A percentile compares a stretch with the other conserved stretches of the same genome.
Evolutionary conservation across 2,113 vertebrate genomes (phyloP).

Genomic region (Sinocyclocheilus anshuiensis): DNA sequence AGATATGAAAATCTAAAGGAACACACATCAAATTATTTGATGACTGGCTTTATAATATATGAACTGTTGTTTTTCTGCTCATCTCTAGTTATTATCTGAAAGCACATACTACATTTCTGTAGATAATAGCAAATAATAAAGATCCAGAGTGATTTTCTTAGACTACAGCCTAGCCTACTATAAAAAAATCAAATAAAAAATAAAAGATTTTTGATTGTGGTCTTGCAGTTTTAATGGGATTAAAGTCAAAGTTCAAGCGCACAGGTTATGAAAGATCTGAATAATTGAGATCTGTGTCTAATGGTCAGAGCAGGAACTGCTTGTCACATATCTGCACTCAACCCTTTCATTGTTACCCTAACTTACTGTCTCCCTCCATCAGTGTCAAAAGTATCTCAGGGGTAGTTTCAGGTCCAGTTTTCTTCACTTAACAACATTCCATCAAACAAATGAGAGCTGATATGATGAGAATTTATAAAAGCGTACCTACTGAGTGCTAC

Average conservation of each 20-base stretch:
- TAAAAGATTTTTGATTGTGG: conserved; percentile 50
- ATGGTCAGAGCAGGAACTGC: conserved; percentile 68
- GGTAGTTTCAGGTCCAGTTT: background rate
- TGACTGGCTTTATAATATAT: conserved; percentile 29
- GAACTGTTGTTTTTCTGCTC: background rate
- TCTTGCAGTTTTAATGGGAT: conserved; percentile 72
- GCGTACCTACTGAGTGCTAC: background rate
- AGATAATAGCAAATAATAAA: background rate
- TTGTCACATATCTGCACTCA: conserved; percentile 61
- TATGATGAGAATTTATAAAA: conserved; percentile 6
- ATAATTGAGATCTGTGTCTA: conserved; percentile 70
- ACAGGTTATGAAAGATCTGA: conserved; percentile 69
- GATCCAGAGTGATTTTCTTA: background rate
- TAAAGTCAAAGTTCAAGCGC: conserved; percentile 65
- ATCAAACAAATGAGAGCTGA: background rate
- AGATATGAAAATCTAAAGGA: background rate
- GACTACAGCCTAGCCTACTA: background rate
- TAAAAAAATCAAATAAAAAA: background rate
- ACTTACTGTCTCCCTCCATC: conserved; percentile 50
- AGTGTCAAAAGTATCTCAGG: conserved; percentile 47
- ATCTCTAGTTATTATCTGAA: background rate
- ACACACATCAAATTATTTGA: background rate
- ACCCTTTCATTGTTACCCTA: conserved; percentile 52
- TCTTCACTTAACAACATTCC: background rate
- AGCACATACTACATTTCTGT: background rate